Evolutionary conservation across 2,113 vertebrate species (phyloP).

Genomic region (Antechinus stuartii): DNA sequence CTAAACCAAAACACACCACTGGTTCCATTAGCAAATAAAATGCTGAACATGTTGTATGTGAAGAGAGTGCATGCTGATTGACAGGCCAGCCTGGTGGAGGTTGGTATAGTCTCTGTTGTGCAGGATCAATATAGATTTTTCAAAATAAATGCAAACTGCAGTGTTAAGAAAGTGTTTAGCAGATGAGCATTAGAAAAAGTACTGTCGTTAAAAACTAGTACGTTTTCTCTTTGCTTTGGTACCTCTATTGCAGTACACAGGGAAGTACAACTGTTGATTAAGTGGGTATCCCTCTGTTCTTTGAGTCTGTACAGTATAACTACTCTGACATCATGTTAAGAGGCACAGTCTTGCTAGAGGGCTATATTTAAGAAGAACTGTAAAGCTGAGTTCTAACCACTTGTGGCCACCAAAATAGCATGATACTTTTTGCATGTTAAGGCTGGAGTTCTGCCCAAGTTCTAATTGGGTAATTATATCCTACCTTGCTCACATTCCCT

Average conservation of each 20-base stretch:
- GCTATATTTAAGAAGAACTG: constrained; percentile 47
- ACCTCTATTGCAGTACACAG: constrained; percentile 56
- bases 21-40: constrained; percentile 84
- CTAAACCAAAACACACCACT: constrained; percentile 83
- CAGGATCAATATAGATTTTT: constrained; percentile 78
- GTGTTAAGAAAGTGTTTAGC: constrained; percentile 79
- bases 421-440: background rate
- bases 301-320: constrained; percentile 45
- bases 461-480: background rate
- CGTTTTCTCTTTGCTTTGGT: constrained; percentile 67
- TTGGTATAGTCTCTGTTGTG: constrained; percentile 78
- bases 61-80: constrained; percentile 73
- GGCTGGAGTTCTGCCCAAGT: background rate
- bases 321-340: constrained; percentile 29
- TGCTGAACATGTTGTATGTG: constrained; percentile 81
- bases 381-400: background rate
- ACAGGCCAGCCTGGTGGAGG: constrained; percentile 83
- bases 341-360: constrained; percentile 37
- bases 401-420: background rate
- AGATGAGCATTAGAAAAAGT: constrained; percentile 79
- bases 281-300: constrained; percentile 65
- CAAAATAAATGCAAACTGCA: constrained; percentile 81
- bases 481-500: background rate
- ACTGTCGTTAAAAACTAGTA: constrained; percentile 75
- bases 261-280: constrained; percentile 71